Conservation (phyloP, 2,797 vertebrate species). For the Columba guinea region DNA sequence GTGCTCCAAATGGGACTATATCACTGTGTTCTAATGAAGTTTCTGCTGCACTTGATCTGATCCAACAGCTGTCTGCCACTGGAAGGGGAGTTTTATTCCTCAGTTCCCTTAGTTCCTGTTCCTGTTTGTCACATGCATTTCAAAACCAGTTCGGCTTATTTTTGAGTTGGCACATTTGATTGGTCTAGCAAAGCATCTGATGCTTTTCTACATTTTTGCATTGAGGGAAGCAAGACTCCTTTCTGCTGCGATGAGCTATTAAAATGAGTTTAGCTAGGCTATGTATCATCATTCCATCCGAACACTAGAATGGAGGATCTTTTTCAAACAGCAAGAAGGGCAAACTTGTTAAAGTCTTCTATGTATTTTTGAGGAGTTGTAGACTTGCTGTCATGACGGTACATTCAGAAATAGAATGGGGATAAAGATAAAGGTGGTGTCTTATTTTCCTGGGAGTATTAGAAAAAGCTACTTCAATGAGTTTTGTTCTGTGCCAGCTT, state of each 20-base stretch:
- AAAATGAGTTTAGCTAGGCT: neutral
- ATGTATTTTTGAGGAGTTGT: neutral
- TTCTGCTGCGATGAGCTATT: neutral
- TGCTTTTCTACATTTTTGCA: neutral
- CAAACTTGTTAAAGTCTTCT: neutral
- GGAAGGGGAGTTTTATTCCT: constrained; percentile 6
- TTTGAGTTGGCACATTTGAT: neutral
- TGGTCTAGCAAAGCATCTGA: neutral
- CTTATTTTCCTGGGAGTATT: neutral
- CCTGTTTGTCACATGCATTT: neutral
- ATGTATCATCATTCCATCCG: neutral
- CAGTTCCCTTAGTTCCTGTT: neutral
- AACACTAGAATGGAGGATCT: neutral
- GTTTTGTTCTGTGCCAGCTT: neutral
- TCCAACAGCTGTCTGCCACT: neutral
- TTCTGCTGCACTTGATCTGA: neutral
- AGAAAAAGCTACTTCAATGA: neutral
- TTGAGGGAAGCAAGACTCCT: neutral
- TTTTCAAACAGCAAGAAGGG: neutral
- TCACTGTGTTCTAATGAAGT: neutral
- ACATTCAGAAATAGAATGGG: neutral
- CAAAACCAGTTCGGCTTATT: neutral
- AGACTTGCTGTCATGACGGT: neutral
- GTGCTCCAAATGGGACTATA: neutral
- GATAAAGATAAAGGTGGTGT: neutral